Evolutionary conservation across 2,888 invertebrate species (phyloP), one percentile per base, ranked within the genome.

Genomic region (Coenonympha glycerion): DNA sequence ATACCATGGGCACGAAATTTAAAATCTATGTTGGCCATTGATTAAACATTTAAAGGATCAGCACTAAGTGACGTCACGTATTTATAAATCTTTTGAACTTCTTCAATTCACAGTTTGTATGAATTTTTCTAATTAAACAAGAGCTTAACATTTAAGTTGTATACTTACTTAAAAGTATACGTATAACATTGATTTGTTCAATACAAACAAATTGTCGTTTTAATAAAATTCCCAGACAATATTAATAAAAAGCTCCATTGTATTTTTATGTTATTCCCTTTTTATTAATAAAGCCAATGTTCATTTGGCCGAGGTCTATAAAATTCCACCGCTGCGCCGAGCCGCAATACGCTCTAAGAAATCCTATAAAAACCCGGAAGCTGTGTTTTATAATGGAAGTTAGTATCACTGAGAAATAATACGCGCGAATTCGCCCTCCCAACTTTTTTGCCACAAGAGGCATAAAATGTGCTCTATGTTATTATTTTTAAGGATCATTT

Each of bases 371-470:
- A 22, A 19, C 11, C 34, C 36, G 52, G 33, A 33, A 47, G 39
- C 41, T 46, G 48, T 42, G 41, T 39, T 42, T 31, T 36, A 41
- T 52, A 46, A 41, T 28, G 50, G 41, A 46, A 53, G 19, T 40
- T 50, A 41, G 34, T 44, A 11, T 41, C 37, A 30, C 47, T 22
- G 37, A 19, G 46, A 47, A 36, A 41, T 28, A 47, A 50, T 40
- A 53, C 41, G 28, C 34, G 30, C 37, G 37, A 48, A 45, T 26
- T 30, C 34, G 47, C 49, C 24, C 42, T 39, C 21, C 18, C n/a
- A 34, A 46, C 22, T 19, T 36, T 46, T 26, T 46, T 28, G 9
- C 33, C 9, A 3, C 15, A 30, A 42, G 31, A 11, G 11, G 21
- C 13, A 21, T 31, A 13, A 19, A 31, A 31, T 13, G 21, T 5